A percentile compares a stretch with the other conserved stretches of the same genome.
phyloP scores from a whole-genome alignment of 2,113 vertebrate genomes.

The Petrocephalus zakoni region DNA sequence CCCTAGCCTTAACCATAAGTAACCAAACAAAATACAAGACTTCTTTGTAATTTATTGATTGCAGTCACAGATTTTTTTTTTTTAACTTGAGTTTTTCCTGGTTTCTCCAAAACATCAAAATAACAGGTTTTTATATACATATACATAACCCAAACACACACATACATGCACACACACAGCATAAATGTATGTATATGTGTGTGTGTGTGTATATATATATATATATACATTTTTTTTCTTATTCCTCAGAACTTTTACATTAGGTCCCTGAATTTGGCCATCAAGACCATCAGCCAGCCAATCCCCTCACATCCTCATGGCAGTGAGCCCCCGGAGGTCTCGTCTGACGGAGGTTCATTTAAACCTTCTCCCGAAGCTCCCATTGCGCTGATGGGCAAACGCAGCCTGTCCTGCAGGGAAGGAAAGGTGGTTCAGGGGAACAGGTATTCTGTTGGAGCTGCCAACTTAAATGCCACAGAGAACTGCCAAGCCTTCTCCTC shows the following conservation, averaged over 20 bases:
- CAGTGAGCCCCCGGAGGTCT: constrained; percentile 11
- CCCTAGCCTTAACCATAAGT: no score
- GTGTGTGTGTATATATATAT: not conserved
- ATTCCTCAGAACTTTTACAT: constrained; percentile 50
- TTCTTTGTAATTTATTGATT: no score
- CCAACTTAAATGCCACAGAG: not conserved
- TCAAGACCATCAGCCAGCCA: constrained; percentile 42
- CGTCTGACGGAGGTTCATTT: constrained; percentile 2
- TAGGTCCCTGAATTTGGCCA: constrained; percentile 52
- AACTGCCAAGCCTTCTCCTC: not conserved
- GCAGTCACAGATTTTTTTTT: no score
- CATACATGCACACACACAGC: not conserved
- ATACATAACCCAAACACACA: not conserved
- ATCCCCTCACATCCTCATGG: constrained; percentile 44
- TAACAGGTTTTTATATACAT: no score
- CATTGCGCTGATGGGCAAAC: constrained; percentile 8
- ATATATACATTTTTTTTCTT: no score
- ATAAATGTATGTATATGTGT: not conserved
- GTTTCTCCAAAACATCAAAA: no score
- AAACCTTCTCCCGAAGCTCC: constrained; percentile 25
- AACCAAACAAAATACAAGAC: no score
- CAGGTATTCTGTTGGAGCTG: not conserved
- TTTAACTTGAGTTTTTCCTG: no score
- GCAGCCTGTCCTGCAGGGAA: not conserved
- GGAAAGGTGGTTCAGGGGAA: not conserved